Conservation (phyloP, 2,888 invertebrate species). For the Xiphydria camelus region DNA sequence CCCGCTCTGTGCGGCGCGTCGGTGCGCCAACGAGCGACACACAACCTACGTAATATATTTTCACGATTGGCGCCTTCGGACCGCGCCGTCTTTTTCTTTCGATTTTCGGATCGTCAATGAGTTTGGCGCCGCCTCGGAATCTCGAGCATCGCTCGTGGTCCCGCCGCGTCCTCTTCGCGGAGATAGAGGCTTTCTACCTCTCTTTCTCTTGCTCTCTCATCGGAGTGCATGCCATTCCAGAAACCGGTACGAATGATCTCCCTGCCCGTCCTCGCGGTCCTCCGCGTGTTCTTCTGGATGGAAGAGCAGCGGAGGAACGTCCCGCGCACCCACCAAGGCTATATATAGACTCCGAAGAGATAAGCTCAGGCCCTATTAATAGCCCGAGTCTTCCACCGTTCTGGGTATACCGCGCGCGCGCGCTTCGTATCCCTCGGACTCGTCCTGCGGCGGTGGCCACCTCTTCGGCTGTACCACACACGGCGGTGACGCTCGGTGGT, state of each 20-base stretch:
- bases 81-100: too few species aligned
- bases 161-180: too few species aligned
- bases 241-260: constrained; percentile 46
- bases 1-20: too few species aligned
- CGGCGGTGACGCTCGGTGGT: too few species aligned
- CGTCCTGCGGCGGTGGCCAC: background rate
- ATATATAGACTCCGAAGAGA: constrained; percentile 41
- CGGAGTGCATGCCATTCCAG: constrained; percentile 32
- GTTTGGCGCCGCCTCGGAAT: constrained; percentile 32
- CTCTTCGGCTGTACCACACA: too few species aligned
- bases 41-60: too few species aligned
- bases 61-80: too few species aligned
- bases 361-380: constrained; percentile 43
- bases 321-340: constrained; percentile 24
- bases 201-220: constrained; percentile 2
- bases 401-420: background rate
- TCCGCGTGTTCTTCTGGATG: too few species aligned
- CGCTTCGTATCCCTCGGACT: background rate
- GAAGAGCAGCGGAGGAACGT: too few species aligned
- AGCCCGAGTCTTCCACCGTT: constrained; percentile 16
- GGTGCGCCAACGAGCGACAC: too few species aligned
- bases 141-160: background rate
- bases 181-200: too few species aligned
- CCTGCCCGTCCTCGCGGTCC: constrained; percentile 11
- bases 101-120: too few species aligned